Conservation (phyloP, 2,113 vertebrate genomes). For the Rhinichthys klamathensis region DNA sequence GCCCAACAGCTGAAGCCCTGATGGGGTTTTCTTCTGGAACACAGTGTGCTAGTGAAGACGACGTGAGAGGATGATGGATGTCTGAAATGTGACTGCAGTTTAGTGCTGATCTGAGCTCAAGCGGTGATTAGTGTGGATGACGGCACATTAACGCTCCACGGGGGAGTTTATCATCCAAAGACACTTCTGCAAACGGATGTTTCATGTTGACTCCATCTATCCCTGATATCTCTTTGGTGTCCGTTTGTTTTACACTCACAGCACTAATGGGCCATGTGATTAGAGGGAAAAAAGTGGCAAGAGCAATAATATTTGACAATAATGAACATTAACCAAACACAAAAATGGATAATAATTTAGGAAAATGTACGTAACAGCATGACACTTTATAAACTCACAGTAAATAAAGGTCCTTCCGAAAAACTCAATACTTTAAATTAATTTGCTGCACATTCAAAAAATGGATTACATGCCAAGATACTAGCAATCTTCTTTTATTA, state of each 20-base stretch:
- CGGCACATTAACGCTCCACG: slow-evolving; percentile 46
- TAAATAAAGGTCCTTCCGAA: too few species aligned
- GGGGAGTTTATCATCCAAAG: slow-evolving; percentile 53
- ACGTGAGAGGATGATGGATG: slow-evolving; percentile 26
- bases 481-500: too few species aligned
- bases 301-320: neutral
- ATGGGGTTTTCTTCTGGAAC: slow-evolving; percentile 7
- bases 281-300: slow-evolving; percentile 1
- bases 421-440: too few species aligned
- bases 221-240: slow-evolving; percentile 30
- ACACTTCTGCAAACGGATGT: slow-evolving; percentile 29
- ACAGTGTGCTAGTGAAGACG: slow-evolving; percentile 18
- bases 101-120: slow-evolving; percentile 31
- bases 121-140: slow-evolving; percentile 37
- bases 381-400: too few species aligned
- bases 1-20: slow-evolving; percentile 5
- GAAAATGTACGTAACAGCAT: neutral
- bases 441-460: too few species aligned
- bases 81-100: slow-evolving; percentile 23
- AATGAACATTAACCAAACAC: neutral
- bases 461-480: too few species aligned
- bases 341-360: neutral
- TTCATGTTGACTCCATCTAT: slow-evolving; percentile 44
- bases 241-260: slow-evolving; percentile 33
- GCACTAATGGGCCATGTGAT: slow-evolving; percentile 31